Evolutionary conservation across 2,797 vertebrate genomes (phyloP).

Genomic region (Enteromius trimaculatus): DNA sequence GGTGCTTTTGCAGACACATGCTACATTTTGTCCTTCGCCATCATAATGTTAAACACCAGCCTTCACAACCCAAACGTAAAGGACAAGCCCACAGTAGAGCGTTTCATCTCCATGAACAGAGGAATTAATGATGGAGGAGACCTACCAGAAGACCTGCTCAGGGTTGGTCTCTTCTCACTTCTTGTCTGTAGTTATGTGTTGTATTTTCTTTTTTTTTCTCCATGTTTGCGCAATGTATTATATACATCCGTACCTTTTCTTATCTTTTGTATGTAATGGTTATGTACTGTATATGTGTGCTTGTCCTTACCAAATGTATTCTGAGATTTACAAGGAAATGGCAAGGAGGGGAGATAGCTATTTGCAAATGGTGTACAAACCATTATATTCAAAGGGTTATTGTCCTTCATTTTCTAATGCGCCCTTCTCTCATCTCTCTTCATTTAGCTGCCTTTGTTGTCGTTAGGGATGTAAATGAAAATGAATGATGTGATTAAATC

Average conservation of each 20-base stretch:
- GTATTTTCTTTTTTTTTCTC: not conserved
- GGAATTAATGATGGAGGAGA: slow-evolving; percentile 96
- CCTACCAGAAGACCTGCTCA: slow-evolving; percentile 92
- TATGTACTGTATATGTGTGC: not conserved
- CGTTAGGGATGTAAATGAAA: not conserved
- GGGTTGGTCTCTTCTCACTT: slow-evolving; percentile 72
- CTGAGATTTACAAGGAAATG: not conserved
- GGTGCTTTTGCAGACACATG: slow-evolving; percentile 85
- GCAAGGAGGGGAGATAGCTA: too few relatives aligned
- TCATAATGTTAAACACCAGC: slow-evolving; percentile 98
- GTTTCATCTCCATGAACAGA: slow-evolving; percentile 96
- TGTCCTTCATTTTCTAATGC: not conserved
- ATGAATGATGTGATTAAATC: not conserved
- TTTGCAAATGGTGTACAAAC: not conserved
- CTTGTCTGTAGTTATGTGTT: not conserved
- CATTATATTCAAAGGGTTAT: not conserved
- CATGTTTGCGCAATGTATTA: not conserved
- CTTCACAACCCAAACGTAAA: slow-evolving; percentile 98
- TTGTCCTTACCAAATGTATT: not conserved
- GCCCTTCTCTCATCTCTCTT: not conserved
- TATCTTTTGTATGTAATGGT: not conserved
- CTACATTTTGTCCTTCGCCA: slow-evolving; percentile 94
- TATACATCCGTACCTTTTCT: too few relatives aligned
- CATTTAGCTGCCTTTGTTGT: not conserved
- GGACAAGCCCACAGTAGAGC: slow-evolving; percentile 90